Conservation (phyloP, 2,888 invertebrate genomes). For the Noctuana brunneofusca region DNA sequence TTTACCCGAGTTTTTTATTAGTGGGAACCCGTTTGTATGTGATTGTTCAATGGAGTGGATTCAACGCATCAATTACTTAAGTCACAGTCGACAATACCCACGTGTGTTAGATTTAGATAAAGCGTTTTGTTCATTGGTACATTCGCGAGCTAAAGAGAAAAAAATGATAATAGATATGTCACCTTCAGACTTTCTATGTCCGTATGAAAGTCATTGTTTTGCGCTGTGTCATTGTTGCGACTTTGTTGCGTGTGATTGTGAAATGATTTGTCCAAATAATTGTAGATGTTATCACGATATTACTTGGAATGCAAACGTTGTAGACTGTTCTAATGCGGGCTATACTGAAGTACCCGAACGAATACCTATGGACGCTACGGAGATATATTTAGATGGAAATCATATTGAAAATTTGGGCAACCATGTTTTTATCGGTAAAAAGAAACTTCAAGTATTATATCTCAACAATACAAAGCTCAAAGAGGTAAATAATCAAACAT, state of each 20-base stretch:
- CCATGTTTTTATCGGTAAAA: constrained; percentile 93
- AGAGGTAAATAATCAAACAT: constrained; percentile 90
- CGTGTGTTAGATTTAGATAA: constrained; percentile 90
- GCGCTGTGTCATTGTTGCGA: constrained; percentile 95
- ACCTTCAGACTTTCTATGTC: constrained; percentile 90
- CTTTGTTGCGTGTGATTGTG: constrained; percentile 94
- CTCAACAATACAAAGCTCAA: constrained; percentile 90
- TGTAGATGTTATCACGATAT: constrained; percentile 94
- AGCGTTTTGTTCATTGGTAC: constrained; percentile 89
- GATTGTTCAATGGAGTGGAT: constrained; percentile 95
- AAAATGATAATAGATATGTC: constrained; percentile 87
- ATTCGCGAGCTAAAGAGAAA: constrained; percentile 86
- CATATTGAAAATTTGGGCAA: constrained; percentile 89
- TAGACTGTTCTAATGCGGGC: constrained; percentile 90
- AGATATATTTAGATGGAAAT: constrained; percentile 93
- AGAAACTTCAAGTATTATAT: constrained; percentile 89
- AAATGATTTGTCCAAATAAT: constrained; percentile 93
- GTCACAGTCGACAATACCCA: constrained; percentile 89
- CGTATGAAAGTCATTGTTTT: constrained; percentile 92
- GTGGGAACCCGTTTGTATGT: constrained; percentile 92
- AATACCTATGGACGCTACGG: constrained; percentile 94
- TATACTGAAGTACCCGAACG: constrained; percentile 88
- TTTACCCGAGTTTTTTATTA: constrained; percentile 90
- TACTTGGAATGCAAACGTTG: constrained; percentile 92
- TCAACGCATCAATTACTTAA: constrained; percentile 90